These are phyloP conservation scores for Trachelus tabidus DNA, from an alignment of 2,888 invertebrate species.

Conservation along the genomic window DNA sequence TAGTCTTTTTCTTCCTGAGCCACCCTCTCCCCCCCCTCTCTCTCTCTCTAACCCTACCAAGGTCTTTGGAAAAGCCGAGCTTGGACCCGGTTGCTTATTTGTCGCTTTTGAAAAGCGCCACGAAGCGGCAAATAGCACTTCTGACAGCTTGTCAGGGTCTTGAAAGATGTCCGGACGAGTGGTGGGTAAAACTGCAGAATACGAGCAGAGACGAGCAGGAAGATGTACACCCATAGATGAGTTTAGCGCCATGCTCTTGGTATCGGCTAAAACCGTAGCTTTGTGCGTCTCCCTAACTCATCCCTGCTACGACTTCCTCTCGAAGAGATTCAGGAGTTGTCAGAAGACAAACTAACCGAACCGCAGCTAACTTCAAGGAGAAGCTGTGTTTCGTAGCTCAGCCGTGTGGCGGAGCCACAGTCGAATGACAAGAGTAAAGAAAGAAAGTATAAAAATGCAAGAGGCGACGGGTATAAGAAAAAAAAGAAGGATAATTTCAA, in stretches of 20 bases:
- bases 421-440: not conserved
- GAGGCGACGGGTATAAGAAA: not conserved
- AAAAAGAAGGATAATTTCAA: not conserved
- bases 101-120: not conserved
- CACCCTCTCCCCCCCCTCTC: too few relatives aligned
- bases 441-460: not conserved
- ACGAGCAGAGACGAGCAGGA: too few relatives aligned
- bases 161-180: not conserved
- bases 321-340: too few relatives aligned
- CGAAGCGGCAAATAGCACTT: not conserved
- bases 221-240: too few relatives aligned
- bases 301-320: too few relatives aligned
- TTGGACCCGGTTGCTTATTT: not conserved
- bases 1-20: not conserved
- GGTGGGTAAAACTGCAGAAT: too few relatives aligned
- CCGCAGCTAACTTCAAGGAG: too few relatives aligned
- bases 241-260: too few relatives aligned
- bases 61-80: not conserved
- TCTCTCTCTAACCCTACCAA: not conserved
- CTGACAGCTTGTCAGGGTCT: not conserved
- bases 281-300: too few relatives aligned
- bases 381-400: too few relatives aligned
- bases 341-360: too few relatives aligned
- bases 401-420: not conserved
- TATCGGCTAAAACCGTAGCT: too few relatives aligned